These are phyloP conservation scores for Myotis planiceps DNA, from an alignment of 2,797 vertebrate genomes.

Conservation along the genomic window DNA sequence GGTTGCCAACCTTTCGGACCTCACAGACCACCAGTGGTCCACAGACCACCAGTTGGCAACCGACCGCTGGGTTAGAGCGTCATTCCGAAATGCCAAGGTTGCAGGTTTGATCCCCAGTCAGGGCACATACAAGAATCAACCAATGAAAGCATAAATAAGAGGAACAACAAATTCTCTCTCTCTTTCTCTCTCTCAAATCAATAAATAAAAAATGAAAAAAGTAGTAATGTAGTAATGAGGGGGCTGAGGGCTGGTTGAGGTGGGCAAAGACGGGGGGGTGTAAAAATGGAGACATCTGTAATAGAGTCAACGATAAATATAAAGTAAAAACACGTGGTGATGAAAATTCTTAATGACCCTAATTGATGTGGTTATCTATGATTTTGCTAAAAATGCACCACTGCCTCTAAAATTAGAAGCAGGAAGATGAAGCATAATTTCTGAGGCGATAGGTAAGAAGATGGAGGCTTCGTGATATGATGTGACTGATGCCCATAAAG, in stretches of 20 bases:
- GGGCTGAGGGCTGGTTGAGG: not conserved
- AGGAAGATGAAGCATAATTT: not conserved
- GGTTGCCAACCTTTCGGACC: too few relatives aligned
- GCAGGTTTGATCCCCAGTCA: not conserved
- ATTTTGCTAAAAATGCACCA: slow-evolving; percentile 3
- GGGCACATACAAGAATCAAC: not conserved
- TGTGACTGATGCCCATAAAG: not conserved
- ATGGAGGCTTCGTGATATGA: not conserved
- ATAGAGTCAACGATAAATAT: not conserved
- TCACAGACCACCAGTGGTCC: too few relatives aligned
- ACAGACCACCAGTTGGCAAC: too few relatives aligned
- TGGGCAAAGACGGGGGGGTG: not conserved
- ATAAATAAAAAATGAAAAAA: not conserved
- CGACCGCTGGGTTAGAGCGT: too few relatives aligned
- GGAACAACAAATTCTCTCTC: too few relatives aligned
- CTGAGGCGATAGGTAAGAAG: not conserved
- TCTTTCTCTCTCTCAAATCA: not conserved
- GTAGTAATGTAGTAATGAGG: not conserved
- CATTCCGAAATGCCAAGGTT: too few relatives aligned
- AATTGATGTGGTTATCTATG: not conserved
- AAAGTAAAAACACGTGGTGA: not conserved
- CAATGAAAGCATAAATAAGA: too few relatives aligned
- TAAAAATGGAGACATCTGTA: not conserved
- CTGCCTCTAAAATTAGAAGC: not conserved
- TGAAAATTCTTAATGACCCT: not conserved